A percentile compares a stretch with the other conserved stretches of the same genome.
Evolutionary conservation across 2,888 invertebrate genomes (phyloP).

Genomic region (Apeira syringaria): DNA sequence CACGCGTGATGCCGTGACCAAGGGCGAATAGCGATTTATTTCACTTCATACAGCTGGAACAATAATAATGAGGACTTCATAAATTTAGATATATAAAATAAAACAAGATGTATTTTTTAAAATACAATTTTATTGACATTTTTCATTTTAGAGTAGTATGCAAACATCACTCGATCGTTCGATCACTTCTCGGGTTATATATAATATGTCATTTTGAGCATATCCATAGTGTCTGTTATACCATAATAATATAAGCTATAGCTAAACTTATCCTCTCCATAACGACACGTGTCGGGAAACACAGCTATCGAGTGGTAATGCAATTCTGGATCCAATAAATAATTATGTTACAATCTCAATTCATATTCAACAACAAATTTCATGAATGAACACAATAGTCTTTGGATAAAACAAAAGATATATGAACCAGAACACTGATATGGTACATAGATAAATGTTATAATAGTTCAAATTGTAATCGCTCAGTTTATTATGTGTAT

Average conservation of each 20-base stretch:
- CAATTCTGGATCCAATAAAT: slow-evolving; percentile 78
- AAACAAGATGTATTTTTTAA: slow-evolving; percentile 64
- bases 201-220: slow-evolving; percentile 71
- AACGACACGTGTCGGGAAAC: slow-evolving; percentile 36
- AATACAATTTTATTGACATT: slow-evolving; percentile 83
- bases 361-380: slow-evolving; percentile 50
- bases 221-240: slow-evolving; percentile 39
- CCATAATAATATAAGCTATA: slow-evolving; percentile 33
- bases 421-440: slow-evolving; percentile 49
- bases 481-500: slow-evolving; percentile 37
- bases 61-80: too few species aligned
- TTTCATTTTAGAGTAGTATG: slow-evolving; percentile 75
- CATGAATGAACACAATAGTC: slow-evolving; percentile 78
- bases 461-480: slow-evolving; percentile 31
- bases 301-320: slow-evolving; percentile 64
- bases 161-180: slow-evolving; percentile 76
- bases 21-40: too few species aligned
- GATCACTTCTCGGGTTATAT: slow-evolving; percentile 62
- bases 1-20: too few species aligned
- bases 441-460: slow-evolving; percentile 43
- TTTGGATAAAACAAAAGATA: slow-evolving; percentile 66
- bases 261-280: slow-evolving; percentile 43
- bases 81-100: too few species aligned
- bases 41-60: too few species aligned
- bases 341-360: slow-evolving; percentile 68